A percentile compares a stretch with the other conserved stretches of the same genome.
Evolutionary conservation across 2,888 invertebrate species (phyloP).

Genomic region (Sphaeridia pumilis): DNA sequence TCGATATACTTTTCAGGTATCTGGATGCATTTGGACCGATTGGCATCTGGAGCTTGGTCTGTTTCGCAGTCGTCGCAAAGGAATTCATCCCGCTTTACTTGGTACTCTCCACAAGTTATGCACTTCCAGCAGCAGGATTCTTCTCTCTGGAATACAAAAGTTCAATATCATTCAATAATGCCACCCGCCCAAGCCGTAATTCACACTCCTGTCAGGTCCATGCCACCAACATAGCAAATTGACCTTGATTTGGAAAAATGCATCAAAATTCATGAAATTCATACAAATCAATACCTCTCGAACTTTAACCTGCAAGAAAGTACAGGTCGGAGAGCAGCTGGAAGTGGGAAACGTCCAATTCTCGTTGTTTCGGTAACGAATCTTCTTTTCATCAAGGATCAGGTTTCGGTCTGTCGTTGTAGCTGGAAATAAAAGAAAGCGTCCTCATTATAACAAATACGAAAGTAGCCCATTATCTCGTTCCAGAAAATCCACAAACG

Average conservation of each 20-base stretch:
- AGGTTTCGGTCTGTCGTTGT: too few relatives aligned
- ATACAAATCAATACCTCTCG: slow-evolving; percentile 36
- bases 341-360: slow-evolving; percentile 40
- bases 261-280: background rate
- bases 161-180: background rate
- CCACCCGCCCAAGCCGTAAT: background rate
- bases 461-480: too few relatives aligned
- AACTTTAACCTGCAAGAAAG: slow-evolving; percentile 39
- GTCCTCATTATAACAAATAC: too few relatives aligned
- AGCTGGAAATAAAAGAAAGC: too few relatives aligned
- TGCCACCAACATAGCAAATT: background rate
- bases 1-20: slow-evolving; percentile 44
- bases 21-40: slow-evolving; percentile 40
- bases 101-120: slow-evolving; percentile 42
- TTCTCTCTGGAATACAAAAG: slow-evolving; percentile 38
- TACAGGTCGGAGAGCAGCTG: slow-evolving; percentile 43
- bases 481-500: too few relatives aligned
- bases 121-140: slow-evolving; percentile 48
- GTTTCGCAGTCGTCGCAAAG: slow-evolving; percentile 43
- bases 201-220: background rate
- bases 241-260: background rate
- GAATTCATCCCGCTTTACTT: slow-evolving; percentile 41
- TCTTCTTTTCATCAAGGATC: slow-evolving; percentile 38
- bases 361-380: slow-evolving; percentile 39
- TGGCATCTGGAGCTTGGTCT: slow-evolving; percentile 39